Evolutionary conservation across 2,113 vertebrate genomes (phyloP).

Genomic region (Spea multiplicata): DNA sequence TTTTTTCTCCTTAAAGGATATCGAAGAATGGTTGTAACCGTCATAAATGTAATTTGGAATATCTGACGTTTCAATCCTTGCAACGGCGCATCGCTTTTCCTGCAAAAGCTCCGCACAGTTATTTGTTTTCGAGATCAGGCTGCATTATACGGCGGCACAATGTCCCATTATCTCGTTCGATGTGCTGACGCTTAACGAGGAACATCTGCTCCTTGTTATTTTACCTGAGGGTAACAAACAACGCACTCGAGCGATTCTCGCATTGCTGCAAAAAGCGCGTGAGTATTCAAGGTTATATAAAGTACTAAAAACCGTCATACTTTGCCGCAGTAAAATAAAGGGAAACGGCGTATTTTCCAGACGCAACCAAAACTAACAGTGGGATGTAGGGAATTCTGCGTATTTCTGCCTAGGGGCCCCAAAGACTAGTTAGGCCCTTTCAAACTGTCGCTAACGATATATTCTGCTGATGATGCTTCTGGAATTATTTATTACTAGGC

Average conservation of each 20-base stretch:
- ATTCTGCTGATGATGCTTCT: too few relatives aligned
- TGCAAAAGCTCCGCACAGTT: background rate
- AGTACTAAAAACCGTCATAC: background rate
- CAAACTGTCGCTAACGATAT: too few relatives aligned
- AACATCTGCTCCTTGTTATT: conserved; percentile 16
- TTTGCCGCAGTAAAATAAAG: background rate
- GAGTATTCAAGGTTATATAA: background rate
- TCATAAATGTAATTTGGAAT: background rate
- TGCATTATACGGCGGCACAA: background rate
- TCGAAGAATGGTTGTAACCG: background rate
- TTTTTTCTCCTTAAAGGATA: background rate
- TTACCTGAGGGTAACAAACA: background rate
- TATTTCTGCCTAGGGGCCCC: too few relatives aligned
- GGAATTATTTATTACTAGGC: too few relatives aligned
- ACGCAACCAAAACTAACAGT: too few relatives aligned
- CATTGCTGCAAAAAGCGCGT: background rate
- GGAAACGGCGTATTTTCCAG: too few relatives aligned
- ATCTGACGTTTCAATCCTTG: background rate
- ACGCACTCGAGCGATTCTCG: background rate
- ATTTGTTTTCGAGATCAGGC: background rate
- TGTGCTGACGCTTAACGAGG: background rate
- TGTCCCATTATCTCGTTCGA: conserved; percentile 3
- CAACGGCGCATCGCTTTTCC: background rate
- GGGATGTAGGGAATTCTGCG: too few relatives aligned
- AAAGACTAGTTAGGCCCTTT: too few relatives aligned